Conservation (phyloP, 2,113 vertebrate genomes). For the Plectropomus leopardus region DNA sequence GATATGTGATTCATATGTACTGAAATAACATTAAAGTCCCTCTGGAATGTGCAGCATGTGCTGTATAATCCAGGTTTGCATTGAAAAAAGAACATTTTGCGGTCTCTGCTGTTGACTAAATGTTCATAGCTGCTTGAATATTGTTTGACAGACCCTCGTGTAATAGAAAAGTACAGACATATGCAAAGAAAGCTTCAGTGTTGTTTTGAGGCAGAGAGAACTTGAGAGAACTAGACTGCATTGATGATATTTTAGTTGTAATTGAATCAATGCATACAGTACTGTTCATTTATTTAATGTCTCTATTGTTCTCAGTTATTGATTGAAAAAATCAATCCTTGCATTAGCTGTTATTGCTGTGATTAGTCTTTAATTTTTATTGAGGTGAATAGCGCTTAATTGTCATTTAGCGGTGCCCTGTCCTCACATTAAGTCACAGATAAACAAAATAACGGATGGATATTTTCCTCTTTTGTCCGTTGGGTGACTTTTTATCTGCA, state of each 20-base stretch:
- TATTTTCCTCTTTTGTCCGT: constrained; percentile 29
- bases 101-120: neutral
- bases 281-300: constrained; percentile 63
- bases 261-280: constrained; percentile 62
- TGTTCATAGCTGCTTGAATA: constrained; percentile 5
- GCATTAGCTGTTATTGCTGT: constrained; percentile 56
- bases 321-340: constrained; percentile 63
- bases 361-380: constrained; percentile 59
- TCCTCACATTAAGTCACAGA: constrained; percentile 51
- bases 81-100: constrained; percentile 12
- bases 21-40: constrained; percentile 40
- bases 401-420: constrained; percentile 39
- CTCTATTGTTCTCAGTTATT: constrained; percentile 67
- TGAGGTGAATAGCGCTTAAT: constrained; percentile 37
- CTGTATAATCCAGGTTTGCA: neutral
- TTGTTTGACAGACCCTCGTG: constrained; percentile 7
- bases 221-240: constrained; percentile 10
- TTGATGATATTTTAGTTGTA: constrained; percentile 51
- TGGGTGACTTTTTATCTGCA: constrained; percentile 70
- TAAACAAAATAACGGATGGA: constrained; percentile 52
- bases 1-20: constrained; percentile 53
- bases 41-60: constrained; percentile 11
- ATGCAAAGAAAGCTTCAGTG: constrained; percentile 3
- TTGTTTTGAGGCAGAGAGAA: constrained; percentile 21
- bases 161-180: neutral